A percentile compares a stretch with the other conserved stretches of the same genome.
Conservation (phyloP, 2,888 invertebrate genomes). For the Beris morrisii region DNA sequence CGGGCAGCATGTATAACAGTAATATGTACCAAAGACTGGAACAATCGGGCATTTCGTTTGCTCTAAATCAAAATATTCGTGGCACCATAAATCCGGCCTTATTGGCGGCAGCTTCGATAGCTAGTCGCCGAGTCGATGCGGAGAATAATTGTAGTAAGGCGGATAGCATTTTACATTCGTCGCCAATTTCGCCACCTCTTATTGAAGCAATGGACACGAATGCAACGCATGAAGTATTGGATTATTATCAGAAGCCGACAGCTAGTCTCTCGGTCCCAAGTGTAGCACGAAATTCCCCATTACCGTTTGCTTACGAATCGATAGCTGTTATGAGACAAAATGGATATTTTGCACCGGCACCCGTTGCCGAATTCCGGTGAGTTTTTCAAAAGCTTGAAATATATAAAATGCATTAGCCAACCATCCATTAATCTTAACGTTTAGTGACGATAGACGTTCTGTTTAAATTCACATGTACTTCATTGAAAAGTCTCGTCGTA, state of each 20-base stretch:
- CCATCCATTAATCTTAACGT: no score
- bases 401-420: no score
- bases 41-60: conserved; percentile 35
- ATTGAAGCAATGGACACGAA: conserved; percentile 20
- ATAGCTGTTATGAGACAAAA: conserved; percentile 43
- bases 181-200: conserved; percentile 2
- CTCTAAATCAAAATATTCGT: conserved; percentile 35
- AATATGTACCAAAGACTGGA: conserved; percentile 41
- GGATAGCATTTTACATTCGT: not conserved
- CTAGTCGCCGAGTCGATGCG: conserved; percentile 47
- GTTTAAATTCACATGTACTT: no score
- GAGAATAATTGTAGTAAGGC: conserved; percentile 1
- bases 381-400: conserved; percentile 46
- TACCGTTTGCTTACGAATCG: conserved; percentile 43
- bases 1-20: conserved; percentile 33
- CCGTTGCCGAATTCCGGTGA: conserved; percentile 55
- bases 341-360: conserved; percentile 48
- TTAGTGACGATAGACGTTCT: no score
- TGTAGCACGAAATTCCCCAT: conserved; percentile 36
- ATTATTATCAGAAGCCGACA: conserved; percentile 16
- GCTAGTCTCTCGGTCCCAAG: not conserved
- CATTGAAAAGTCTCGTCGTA: no score
- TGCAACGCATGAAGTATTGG: conserved; percentile 14
- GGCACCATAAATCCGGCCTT: conserved; percentile 55
- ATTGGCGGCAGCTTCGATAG: conserved; percentile 53